A percentile compares a stretch with the other conserved stretches of the same genome.
Conservation (phyloP, 2,888 invertebrate species). For the Neria commutata region DNA sequence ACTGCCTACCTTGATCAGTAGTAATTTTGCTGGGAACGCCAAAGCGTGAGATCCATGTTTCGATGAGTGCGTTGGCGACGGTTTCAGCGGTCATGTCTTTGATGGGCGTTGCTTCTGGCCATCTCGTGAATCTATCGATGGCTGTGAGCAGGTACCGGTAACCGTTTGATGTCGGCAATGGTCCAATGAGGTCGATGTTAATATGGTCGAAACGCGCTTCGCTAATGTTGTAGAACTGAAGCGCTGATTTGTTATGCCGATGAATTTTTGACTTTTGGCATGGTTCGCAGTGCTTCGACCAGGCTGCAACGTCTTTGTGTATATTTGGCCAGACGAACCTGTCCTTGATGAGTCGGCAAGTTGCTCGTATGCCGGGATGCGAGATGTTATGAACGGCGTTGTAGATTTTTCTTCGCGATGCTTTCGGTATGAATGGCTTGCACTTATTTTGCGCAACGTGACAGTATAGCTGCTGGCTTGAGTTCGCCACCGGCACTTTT, state of each 20-base stretch:
- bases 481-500: neutral
- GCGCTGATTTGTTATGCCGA: constrained; percentile 1
- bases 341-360: neutral
- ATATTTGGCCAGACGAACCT: neutral
- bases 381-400: neutral
- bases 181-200: constrained; percentile 16
- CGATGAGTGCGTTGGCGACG: constrained; percentile 7
- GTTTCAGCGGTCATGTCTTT: constrained; percentile 26
- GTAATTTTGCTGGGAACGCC: neutral
- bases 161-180: constrained; percentile 15
- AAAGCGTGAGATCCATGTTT: constrained; percentile 8
- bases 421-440: constrained; percentile 7
- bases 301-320: constrained; percentile 3
- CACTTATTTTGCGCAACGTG: constrained; percentile 1
- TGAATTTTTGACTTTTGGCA: constrained; percentile 5
- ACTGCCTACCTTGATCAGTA: constrained; percentile 1
- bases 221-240: neutral
- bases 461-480: constrained; percentile 4
- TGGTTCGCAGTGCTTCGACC: neutral
- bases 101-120: constrained; percentile 20
- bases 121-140: constrained; percentile 19
- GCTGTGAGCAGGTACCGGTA: constrained; percentile 12
- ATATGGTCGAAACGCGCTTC: constrained; percentile 1
- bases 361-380: constrained; percentile 4
- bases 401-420: neutral